Evolutionary conservation across 2,888 invertebrate genomes (phyloP).

Genomic region (Xestia ashworthii): DNA sequence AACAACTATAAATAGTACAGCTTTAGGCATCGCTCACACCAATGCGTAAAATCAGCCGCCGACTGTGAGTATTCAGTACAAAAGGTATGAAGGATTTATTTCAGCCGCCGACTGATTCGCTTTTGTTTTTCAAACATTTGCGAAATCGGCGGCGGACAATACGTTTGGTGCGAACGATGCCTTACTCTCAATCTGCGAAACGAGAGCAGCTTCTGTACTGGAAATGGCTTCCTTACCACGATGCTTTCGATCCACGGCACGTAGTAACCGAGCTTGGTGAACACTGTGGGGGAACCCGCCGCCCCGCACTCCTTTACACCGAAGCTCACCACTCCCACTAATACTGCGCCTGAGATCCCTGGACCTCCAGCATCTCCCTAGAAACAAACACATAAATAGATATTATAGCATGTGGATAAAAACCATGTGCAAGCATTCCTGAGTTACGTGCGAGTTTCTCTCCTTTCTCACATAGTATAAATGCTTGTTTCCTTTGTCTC

Average conservation of each 20-base stretch:
- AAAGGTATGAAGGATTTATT: too few species aligned
- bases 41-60: too few species aligned
- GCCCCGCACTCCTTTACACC: constrained; percentile 42
- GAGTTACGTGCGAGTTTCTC: neutral
- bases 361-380: constrained; percentile 74
- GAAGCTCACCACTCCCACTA: constrained; percentile 61
- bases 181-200: too few species aligned
- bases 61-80: too few species aligned
- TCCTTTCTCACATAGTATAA: neutral
- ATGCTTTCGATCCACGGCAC: constrained; percentile 46
- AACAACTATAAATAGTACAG: neutral
- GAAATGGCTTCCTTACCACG: constrained; percentile 19
- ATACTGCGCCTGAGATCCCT: constrained; percentile 33
- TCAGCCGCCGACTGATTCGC: too few species aligned
- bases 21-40: too few species aligned
- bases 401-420: neutral
- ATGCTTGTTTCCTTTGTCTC: neutral
- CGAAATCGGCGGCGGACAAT: too few species aligned
- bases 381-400: neutral
- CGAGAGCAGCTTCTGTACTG: neutral
- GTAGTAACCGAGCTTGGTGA: constrained; percentile 59
- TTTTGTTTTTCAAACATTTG: too few species aligned
- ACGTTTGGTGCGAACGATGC: too few species aligned
- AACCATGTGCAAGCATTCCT: neutral
- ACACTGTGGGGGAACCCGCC: constrained; percentile 51